phyloP scores from a whole-genome alignment of 2,888 invertebrate genomes.

The Gari tellinella region DNA sequence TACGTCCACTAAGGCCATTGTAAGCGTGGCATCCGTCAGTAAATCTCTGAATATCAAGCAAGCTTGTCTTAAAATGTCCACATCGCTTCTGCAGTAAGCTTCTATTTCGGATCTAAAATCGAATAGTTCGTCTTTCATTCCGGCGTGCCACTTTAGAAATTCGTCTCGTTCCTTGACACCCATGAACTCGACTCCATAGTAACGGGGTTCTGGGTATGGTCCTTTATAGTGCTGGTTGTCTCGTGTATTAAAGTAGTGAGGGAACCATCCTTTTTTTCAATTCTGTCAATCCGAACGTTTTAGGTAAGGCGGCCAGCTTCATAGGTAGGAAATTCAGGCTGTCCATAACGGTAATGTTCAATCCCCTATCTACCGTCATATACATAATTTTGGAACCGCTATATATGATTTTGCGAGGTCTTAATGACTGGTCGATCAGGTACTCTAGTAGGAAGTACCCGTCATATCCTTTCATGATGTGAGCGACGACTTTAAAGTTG shows the following conservation, averaged over 20 bases:
- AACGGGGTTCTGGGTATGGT: conserved; percentile 29
- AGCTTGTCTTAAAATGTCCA: conserved; percentile 29
- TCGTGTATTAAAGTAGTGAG: conserved; percentile 46
- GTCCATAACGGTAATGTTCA: conserved; percentile 39
- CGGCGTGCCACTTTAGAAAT: conserved; percentile 25
- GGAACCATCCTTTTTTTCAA: no score
- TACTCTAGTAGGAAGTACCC: conserved; percentile 49
- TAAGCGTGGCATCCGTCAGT: conserved; percentile 16
- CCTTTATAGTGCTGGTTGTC: conserved; percentile 51
- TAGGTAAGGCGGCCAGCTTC: conserved; percentile 46
- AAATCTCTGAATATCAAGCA: conserved; percentile 34
- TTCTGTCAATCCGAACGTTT: conserved; percentile 46
- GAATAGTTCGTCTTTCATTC: background rate
- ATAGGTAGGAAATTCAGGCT: conserved; percentile 50
- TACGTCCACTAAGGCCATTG: no score
- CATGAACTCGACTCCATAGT: conserved; percentile 29
- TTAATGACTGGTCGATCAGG: conserved; percentile 41
- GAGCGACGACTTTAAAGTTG: conserved; percentile 38
- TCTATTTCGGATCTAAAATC: conserved; percentile 31
- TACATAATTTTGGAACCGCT: conserved; percentile 36
- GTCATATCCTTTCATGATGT: conserved; percentile 53
- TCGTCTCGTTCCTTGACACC: conserved; percentile 11
- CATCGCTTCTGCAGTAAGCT: conserved; percentile 36
- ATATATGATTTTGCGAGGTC: conserved; percentile 27
- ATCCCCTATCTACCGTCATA: conserved; percentile 32